Base-by-base conservation (phyloP, 2,113 vertebrate species). In the Chloebia gouldiae region DNA sequence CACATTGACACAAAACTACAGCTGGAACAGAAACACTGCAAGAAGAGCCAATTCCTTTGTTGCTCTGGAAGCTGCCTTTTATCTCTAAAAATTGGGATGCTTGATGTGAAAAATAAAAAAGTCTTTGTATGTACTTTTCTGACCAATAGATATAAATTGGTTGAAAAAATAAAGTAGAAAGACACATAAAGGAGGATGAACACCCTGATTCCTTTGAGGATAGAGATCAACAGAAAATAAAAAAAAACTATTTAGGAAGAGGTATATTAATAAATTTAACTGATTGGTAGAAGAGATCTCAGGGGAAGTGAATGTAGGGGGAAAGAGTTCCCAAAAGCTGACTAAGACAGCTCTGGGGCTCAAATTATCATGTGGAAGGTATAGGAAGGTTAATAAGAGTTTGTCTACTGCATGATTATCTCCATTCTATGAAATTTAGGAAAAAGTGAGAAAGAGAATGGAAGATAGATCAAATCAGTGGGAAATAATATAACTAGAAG, bases 21-120 rank as follows among this genome's bases (percentile, higher is more conserved):
- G 8, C 10, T 4, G 7, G 15, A 14, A 79, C 6, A 90, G 37
- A 79, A 90, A 44, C 4, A 49, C 7, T 54, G 27, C 9, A 69
- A 19, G 25, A 91, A 79, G 3, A 54, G 7, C 2, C 49, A 56
- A 56, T 24, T 76, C 21, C 7, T 60, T 17, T 13, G 3, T 53
- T 82, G 20, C 15, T 57, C 54, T 57, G 10, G 11, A 6, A 82
- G 7, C 15, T 57, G 40, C 4, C 13, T 72, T 75, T 91, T 54
- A 39, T 33, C 7, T 23, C 2, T 8, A 5, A 33, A 82, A 81
- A 27, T 0, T 51, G 3, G 19, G 6, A 42, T 20, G 7, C 3
- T 6, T 78, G 13, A 45, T 2, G 3, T 33, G 13, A 82, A 81
- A 27, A 72, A 44, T n/a, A n/a, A 66, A 68, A 65, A 81, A 22